Percentiles rank a stretch among this genome's conserved stretches.
Evolutionary conservation across 2,888 invertebrate species (phyloP).

Genomic region (Phyllotreta cruciferae): DNA sequence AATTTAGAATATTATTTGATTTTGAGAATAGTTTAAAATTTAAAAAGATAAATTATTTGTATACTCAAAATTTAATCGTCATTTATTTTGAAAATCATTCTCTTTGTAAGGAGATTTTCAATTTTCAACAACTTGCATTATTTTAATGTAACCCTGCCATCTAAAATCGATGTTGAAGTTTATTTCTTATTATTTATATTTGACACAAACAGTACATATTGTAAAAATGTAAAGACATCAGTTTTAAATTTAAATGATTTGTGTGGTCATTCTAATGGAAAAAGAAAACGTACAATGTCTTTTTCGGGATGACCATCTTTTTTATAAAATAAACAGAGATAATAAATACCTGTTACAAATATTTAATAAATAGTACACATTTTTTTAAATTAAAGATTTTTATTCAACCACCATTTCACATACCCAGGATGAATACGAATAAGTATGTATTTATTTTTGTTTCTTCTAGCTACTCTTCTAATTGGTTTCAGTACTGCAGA

Average conservation of each 20-base stretch:
- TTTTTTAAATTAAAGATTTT: conserved; percentile 37
- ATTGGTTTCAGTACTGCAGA: too few relatives aligned
- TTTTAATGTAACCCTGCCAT: neutral
- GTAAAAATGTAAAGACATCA: conserved; percentile 43
- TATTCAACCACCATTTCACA: conserved; percentile 5
- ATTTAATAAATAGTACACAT: conserved; percentile 46
- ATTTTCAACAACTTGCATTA: conserved; percentile 6
- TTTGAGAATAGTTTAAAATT: too few relatives aligned
- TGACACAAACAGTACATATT: conserved; percentile 36
- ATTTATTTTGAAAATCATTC: conserved; percentile 2
- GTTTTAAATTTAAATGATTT: conserved; percentile 38
- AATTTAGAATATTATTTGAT: too few relatives aligned
- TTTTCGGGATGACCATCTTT: conserved; percentile 38
- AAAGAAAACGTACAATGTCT: conserved; percentile 37
- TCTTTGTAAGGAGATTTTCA: neutral
- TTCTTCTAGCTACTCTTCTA: neutral
- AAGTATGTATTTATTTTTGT: neutral
- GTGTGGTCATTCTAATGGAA: conserved; percentile 37
- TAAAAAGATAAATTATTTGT: too few relatives aligned
- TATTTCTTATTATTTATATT: conserved; percentile 39
- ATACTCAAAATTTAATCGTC: too few relatives aligned
- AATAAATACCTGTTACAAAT: conserved; percentile 44
- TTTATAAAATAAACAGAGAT: conserved; percentile 35
- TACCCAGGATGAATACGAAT: neutral
- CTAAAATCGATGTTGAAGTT: conserved; percentile 31